A percentile compares a stretch with the other conserved stretches of the same genome.
Evolutionary conservation across 2,113 vertebrate species (phyloP).

Genomic region (Pelecanus crispus): DNA sequence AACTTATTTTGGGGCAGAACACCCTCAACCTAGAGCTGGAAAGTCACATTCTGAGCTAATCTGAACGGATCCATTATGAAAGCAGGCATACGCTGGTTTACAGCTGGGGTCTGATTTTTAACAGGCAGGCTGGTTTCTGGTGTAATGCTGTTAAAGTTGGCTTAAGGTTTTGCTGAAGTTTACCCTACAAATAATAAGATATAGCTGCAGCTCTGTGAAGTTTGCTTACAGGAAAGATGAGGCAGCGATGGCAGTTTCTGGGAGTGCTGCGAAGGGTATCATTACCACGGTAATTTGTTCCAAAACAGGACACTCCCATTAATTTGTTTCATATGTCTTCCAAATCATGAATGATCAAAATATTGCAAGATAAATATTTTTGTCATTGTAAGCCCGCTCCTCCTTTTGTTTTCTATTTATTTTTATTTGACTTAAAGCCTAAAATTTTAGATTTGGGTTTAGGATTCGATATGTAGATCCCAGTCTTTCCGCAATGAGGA

Average conservation of each 20-base stretch:
- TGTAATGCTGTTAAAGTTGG: not conserved
- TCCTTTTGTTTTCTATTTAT: not conserved
- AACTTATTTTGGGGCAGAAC: not conserved
- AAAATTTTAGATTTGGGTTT: not conserved
- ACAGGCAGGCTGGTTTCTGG: not conserved
- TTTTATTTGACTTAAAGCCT: not conserved
- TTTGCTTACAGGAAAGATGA: not conserved
- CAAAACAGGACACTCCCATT: not conserved
- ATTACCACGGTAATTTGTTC: not conserved
- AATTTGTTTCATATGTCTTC: not conserved
- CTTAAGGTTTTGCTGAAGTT: not conserved
- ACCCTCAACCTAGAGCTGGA: no score
- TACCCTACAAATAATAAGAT: not conserved
- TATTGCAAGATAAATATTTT: not conserved
- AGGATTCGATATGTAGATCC: not conserved
- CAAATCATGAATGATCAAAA: not conserved
- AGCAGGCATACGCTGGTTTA: not conserved
- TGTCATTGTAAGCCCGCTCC: not conserved
- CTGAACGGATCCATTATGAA: rapidly evolving
- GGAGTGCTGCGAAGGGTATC: not conserved
- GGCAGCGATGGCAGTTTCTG: not conserved
- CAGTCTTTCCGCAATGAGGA: not conserved
- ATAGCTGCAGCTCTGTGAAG: not conserved
- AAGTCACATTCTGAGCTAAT: not conserved
- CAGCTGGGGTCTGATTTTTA: not conserved